Evolutionary conservation across 2,113 vertebrate genomes (phyloP).

Genomic region (Prinia subflava): DNA sequence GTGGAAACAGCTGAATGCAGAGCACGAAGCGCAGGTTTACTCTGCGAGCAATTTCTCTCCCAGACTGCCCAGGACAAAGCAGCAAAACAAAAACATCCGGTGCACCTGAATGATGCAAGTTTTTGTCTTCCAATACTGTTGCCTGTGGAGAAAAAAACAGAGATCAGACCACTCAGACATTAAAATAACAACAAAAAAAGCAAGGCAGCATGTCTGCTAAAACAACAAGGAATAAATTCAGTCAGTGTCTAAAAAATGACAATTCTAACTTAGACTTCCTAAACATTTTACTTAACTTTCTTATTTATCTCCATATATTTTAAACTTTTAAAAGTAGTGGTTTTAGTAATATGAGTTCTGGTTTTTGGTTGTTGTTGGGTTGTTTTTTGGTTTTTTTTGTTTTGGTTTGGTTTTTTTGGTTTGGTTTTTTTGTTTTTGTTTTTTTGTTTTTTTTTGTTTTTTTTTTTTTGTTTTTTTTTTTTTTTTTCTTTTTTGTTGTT

Average conservation of each 20-base stretch:
- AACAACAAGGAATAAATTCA: neutral
- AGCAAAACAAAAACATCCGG: neutral
- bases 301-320: neutral
- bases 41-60: neutral
- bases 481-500: neutral
- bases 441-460: neutral
- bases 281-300: neutral
- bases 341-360: neutral
- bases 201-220: neutral
- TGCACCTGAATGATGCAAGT: neutral
- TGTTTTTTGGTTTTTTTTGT: neutral
- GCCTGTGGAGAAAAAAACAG: neutral
- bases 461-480: neutral
- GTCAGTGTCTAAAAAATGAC: neutral
- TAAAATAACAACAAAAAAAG: neutral
- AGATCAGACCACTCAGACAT: neutral
- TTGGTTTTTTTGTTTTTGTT: neutral
- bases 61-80: neutral
- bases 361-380: no score
- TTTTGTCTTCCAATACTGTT: neutral
- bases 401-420: no score
- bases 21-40: neutral
- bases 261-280: neutral
- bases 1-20: neutral
- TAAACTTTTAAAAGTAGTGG: rapidly evolving